Evolutionary conservation across 2,797 vertebrate species (phyloP).

Genomic region (Melanotaenia boesemani): DNA sequence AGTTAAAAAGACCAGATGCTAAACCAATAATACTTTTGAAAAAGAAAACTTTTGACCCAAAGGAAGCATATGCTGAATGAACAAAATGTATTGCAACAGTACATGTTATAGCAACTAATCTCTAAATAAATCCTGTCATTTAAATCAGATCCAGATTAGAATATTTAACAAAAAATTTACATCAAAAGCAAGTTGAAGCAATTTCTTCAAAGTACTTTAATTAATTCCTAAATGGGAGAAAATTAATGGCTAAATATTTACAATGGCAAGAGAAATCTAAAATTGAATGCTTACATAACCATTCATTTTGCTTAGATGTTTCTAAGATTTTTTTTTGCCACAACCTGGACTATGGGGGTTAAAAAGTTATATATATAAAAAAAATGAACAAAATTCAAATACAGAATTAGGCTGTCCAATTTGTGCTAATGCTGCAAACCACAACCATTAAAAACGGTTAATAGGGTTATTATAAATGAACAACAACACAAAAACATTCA

Average conservation of each 20-base stretch:
- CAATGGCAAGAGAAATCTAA: neutral
- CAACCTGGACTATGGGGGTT: neutral
- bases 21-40: neutral
- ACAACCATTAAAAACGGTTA: slow-evolving; percentile 59
- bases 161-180: neutral
- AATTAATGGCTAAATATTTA: neutral
- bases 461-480: slow-evolving; percentile 48
- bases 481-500: slow-evolving; percentile 27
- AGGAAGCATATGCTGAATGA: neutral
- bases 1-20: neutral
- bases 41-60: neutral
- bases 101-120: too few relatives aligned
- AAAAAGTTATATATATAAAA: neutral
- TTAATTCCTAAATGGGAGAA: neutral
- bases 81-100: neutral
- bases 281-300: neutral
- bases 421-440: slow-evolving; percentile 14
- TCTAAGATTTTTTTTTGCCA: neutral
- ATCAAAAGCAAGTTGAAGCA: neutral
- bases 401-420: neutral
- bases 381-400: too few relatives aligned
- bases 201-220: neutral
- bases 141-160: neutral
- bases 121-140: neutral
- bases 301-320: neutral